These are phyloP conservation scores for Chironomus tepperi DNA, from an alignment of 1,140 invertebrate genomes.

Conservation along the genomic window DNA sequence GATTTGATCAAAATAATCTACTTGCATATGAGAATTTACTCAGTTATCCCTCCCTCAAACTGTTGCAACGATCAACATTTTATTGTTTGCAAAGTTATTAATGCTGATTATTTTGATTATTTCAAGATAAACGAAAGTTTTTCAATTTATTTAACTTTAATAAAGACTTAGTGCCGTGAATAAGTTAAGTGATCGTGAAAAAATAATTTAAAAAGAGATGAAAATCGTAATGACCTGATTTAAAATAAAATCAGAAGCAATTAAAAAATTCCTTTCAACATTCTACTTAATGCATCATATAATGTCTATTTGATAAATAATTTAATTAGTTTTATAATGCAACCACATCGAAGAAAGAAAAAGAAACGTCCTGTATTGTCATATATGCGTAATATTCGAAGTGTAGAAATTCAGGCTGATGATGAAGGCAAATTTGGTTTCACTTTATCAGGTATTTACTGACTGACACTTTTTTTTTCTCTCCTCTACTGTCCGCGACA, in stretches of 20 bases:
- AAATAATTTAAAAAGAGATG: not conserved
- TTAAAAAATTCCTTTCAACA: slow-evolving; percentile 18
- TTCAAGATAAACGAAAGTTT: not conserved
- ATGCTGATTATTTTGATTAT: not conserved
- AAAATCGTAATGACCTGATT: not conserved
- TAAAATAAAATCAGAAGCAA: not conserved
- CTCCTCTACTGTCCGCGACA: not conserved
- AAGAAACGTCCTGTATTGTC: slow-evolving; percentile 38
- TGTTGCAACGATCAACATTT: slow-evolving; percentile 12
- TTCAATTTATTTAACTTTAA: not conserved
- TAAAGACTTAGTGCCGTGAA: not conserved
- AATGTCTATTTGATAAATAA: not conserved
- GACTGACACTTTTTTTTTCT: not conserved
- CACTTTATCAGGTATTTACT: slow-evolving; percentile 63
- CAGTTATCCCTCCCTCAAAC: not conserved
- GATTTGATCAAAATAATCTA: not conserved
- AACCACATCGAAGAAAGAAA: slow-evolving; percentile 33
- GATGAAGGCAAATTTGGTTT: slow-evolving; percentile 78
- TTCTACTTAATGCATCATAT: not conserved
- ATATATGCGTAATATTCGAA: slow-evolving; percentile 37
- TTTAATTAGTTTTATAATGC: slow-evolving; percentile 26
- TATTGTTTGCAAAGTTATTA: not conserved
- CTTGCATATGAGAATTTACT: not conserved
- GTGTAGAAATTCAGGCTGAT: slow-evolving; percentile 73
- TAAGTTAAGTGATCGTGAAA: not conserved